A percentile compares a stretch with the other conserved stretches of the same genome.
These are phyloP conservation scores for Alectura lathami DNA, from an alignment of 2,113 vertebrate species.

Conservation along the genomic window DNA sequence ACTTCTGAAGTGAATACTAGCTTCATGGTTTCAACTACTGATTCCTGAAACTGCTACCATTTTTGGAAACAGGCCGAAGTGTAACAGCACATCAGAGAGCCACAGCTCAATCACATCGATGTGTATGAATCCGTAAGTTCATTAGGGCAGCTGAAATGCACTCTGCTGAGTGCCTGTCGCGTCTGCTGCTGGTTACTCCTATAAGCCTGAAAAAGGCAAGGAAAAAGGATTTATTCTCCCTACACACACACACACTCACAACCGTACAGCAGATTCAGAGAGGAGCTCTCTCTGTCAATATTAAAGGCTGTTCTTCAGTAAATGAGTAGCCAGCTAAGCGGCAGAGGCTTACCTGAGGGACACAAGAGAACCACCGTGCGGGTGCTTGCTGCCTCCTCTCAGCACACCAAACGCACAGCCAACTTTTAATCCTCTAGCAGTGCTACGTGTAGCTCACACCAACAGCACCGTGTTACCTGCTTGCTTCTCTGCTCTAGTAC, in stretches of 20 bases:
- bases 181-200: neutral
- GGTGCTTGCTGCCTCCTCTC: neutral
- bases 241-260: neutral
- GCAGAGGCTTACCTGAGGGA: neutral
- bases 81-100: neutral
- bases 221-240: neutral
- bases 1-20: neutral
- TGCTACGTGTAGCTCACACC: neutral
- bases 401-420: neutral
- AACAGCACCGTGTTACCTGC: rapidly evolving
- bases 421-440: neutral
- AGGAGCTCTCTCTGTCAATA: neutral
- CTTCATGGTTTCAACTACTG: neutral
- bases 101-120: neutral
- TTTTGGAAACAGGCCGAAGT: neutral
- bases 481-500: neutral
- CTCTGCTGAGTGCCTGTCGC: neutral
- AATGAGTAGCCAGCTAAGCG: neutral
- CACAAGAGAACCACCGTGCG: neutral
- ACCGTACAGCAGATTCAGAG: neutral
- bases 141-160: slow-evolving; percentile 1
- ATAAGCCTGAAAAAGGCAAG: neutral
- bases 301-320: neutral
- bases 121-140: neutral
- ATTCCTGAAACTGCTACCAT: neutral